phyloP scores from a whole-genome alignment of 2,113 vertebrate genomes.

The Solenodon paradoxus region DNA sequence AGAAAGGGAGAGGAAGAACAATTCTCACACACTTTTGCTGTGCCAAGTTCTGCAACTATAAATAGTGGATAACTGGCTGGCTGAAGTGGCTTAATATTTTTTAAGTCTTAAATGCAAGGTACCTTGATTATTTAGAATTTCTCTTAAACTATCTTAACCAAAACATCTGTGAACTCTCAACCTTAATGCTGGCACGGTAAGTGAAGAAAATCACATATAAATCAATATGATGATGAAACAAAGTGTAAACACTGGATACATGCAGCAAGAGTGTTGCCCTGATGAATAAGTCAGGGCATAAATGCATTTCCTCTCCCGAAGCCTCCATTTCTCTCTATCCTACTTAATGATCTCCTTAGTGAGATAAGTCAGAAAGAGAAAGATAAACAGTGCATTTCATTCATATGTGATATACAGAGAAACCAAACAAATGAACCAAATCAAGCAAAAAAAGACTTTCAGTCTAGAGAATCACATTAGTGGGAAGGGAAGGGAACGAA shows the following conservation, averaged over 20 bases:
- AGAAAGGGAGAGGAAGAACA: not conserved
- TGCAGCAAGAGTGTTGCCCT: not conserved
- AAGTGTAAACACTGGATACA: not conserved
- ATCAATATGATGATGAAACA: not conserved
- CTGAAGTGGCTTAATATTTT: not conserved
- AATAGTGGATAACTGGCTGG: not conserved
- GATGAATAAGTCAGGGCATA: not conserved
- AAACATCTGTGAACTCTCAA: constrained; percentile 41
- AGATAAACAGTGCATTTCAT: too few species aligned
- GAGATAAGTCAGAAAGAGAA: too few species aligned
- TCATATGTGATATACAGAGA: too few species aligned
- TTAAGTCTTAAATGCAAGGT: constrained; percentile 19
- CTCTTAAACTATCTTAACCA: not conserved
- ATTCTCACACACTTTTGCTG: not conserved
- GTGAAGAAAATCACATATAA: not conserved
- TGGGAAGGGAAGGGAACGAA: too few species aligned
- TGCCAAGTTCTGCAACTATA: not conserved
- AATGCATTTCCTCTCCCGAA: not conserved
- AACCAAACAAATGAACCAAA: too few species aligned
- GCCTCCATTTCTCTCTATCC: not conserved
- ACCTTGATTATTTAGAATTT: constrained; percentile 4
- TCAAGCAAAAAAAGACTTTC: too few species aligned
- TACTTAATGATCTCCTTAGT: not conserved
- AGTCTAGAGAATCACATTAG: too few species aligned
- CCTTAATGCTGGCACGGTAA: not conserved